Base-by-base conservation (phyloP, 2,797 vertebrate genomes). In the Eurystomus glaucurus region DNA sequence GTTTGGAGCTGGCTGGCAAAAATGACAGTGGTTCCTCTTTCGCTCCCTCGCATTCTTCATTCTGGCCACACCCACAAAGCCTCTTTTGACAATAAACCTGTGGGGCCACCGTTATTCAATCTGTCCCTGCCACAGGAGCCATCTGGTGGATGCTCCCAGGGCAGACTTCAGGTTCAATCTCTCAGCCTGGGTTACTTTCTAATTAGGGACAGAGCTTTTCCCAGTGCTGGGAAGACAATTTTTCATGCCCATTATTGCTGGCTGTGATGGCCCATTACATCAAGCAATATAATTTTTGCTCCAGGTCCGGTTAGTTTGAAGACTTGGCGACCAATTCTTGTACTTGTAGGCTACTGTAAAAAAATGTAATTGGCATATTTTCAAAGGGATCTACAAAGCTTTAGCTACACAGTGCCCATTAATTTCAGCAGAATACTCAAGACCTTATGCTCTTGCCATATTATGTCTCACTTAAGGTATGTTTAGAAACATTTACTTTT, bases 1-100 rank as follows among this genome's bases (percentile, higher is more conserved):
- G 5, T 19, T 85, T 75, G 37, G 14, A 55, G 43, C 4, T 60
- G 41, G 12, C 46, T 79, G 2, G 1, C 21, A 29, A 76, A 72
- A 71, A 43, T 6, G 3, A 10, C 2, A 6, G 14, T 2, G 1
- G 5, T 33, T n/a, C 7, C 2, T 54, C 4, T 71, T 68, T n/a
- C 6, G 8, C 8, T 57, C 14, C 20, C 19, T 72, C 2, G 0
- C 0, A 0, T 10, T 68, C 33, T n/a, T 45, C 23, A 19, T 85
- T 90, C 46, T 3, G 3, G 12, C 11, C 7, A 4, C 3, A 2
- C 3, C 72, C n/a, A 43, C 5, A 33, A 29, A 85, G 13, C 5
- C 10, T 3, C 11, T 43, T 79, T 51, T 29, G 29, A 12, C 46
- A 74, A 11, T 29, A 37, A 86, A 11, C 13, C 14, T 58, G 2